phyloP scores from a whole-genome alignment of 2,797 vertebrate genomes.

The Tangara arthus region DNA sequence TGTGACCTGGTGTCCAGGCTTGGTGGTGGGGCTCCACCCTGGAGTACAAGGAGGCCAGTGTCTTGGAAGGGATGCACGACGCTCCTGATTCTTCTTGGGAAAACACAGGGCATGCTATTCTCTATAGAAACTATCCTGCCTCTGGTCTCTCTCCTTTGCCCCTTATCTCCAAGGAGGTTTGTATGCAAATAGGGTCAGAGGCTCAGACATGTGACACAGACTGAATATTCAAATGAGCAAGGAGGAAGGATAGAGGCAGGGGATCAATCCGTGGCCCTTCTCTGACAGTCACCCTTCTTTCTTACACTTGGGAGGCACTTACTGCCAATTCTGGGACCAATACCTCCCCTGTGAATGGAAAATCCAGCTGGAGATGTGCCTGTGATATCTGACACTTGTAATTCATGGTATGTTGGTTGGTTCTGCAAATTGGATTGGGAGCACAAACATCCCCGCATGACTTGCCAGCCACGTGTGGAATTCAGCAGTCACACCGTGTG shows the following conservation, averaged over 20 bases:
- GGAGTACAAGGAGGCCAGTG: not conserved
- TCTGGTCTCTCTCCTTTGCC: not conserved
- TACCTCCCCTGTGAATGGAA: slow-evolving; percentile 20
- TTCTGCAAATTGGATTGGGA: slow-evolving; percentile 7
- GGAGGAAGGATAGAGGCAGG: not conserved
- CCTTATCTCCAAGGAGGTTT: not conserved
- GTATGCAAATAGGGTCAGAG: slow-evolving; percentile 30
- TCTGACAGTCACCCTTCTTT: not conserved
- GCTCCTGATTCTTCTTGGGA: not conserved
- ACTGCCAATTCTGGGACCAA: not conserved
- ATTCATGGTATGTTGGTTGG: not conserved
- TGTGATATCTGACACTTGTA: slow-evolving; percentile 57
- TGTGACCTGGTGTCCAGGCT: not conserved
- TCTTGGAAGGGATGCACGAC: not conserved
- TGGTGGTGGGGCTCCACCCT: not conserved
- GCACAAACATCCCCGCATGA: slow-evolving; percentile 8
- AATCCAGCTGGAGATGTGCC: slow-evolving; percentile 50
- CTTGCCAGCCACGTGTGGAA: slow-evolving; percentile 8
- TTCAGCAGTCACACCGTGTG: slow-evolving; percentile 31
- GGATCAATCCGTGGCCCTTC: not conserved
- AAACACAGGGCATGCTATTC: not conserved
- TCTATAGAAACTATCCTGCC: not conserved
- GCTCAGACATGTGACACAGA: not conserved
- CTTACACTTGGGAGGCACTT: slow-evolving; percentile 5
- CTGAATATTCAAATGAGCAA: not conserved